Evolutionary conservation across 2,888 invertebrate genomes (phyloP).

Genomic region (Catocala fraxini): DNA sequence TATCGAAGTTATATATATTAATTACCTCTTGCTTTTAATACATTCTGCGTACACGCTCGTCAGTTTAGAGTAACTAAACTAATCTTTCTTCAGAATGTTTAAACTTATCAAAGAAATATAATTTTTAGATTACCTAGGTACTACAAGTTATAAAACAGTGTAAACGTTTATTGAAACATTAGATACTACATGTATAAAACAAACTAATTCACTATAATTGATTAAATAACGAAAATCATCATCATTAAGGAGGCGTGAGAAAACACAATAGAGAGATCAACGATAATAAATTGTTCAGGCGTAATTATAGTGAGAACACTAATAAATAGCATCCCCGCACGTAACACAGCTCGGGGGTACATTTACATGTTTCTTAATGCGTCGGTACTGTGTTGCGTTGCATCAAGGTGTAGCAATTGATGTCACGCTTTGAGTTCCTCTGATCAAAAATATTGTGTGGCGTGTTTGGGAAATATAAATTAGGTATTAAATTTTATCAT

Average conservation of each 20-base stretch:
- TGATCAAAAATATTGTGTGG: conserved; percentile 35
- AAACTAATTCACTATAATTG: neutral
- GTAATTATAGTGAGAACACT: conserved; percentile 38
- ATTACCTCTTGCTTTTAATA: no score
- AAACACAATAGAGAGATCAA: conserved; percentile 5
- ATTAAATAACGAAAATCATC: conserved; percentile 4
- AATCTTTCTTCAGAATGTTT: no score
- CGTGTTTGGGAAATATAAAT: conserved; percentile 4
- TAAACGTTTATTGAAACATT: no score
- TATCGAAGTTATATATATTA: no score
- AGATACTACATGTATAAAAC: no score
- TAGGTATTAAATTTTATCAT: no score
- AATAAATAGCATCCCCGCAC: conserved; percentile 51
- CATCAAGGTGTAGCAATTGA: conserved; percentile 51
- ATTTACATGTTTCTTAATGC: conserved; percentile 57
- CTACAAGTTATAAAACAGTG: no score
- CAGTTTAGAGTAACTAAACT: no score
- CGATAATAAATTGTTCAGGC: conserved; percentile 9
- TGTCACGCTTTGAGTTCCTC: conserved; percentile 27
- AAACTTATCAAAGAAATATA: no score
- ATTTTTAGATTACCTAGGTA: no score
- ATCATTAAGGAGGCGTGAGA: conserved; percentile 16
- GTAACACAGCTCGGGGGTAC: conserved; percentile 49
- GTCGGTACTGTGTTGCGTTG: conserved; percentile 42
- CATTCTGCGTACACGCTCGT: no score